Evolutionary conservation across 2,113 vertebrate species (phyloP).

Genomic region (Malurus melanocephalus): DNA sequence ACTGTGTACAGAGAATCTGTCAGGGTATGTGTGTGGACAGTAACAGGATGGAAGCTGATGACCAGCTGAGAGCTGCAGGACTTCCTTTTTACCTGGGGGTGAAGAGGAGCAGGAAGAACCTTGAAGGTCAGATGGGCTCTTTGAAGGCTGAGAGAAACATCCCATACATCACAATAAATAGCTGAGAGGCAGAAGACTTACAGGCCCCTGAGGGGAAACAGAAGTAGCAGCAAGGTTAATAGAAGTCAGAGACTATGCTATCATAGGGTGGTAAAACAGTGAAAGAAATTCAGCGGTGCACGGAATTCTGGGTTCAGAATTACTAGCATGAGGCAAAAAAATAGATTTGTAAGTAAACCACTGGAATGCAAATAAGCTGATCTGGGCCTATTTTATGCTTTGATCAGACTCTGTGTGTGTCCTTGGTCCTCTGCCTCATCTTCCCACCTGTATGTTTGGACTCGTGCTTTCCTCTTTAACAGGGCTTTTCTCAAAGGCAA

Average conservation of each 20-base stretch:
- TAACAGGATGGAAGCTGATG: background rate
- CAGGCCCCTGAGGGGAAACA: background rate
- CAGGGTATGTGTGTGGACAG: background rate
- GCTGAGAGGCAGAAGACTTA: background rate
- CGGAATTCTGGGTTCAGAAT: background rate
- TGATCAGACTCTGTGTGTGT: background rate
- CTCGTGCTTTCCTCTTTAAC: background rate
- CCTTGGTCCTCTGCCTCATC: background rate
- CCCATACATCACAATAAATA: background rate
- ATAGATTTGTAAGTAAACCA: background rate
- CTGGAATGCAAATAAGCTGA: background rate
- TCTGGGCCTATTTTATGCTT: background rate
- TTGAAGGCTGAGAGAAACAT: background rate
- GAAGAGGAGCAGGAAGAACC: background rate
- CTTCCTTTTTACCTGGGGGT: background rate
- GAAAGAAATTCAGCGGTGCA: background rate
- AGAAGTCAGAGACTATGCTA: background rate
- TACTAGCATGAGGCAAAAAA: background rate
- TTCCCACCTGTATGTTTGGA: background rate
- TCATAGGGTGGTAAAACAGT: background rate
- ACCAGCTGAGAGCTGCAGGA: slow-evolving; percentile 14
- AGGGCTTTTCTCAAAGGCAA: background rate
- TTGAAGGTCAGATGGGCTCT: background rate
- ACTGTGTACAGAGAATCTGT: background rate
- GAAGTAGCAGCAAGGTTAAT: background rate